Conservation (phyloP, 2,797 vertebrate species). For the Loris lydekkerianus region DNA sequence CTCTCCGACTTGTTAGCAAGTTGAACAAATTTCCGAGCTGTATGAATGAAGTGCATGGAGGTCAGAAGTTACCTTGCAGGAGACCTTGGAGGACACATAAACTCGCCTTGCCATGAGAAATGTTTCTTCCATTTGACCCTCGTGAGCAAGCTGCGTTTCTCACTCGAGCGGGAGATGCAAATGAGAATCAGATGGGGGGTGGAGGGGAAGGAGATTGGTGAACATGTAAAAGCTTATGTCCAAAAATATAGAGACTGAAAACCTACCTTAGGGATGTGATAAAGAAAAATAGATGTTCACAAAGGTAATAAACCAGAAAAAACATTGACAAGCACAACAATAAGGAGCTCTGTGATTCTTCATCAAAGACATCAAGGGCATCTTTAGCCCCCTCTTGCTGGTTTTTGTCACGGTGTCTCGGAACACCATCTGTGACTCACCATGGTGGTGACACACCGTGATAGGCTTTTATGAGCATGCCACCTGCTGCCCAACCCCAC, state of each 20-base stretch:
- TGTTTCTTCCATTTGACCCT: neutral
- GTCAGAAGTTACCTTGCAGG: constrained; percentile 71
- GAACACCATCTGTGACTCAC: neutral
- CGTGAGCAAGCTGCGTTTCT: neutral
- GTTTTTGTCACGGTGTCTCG: neutral
- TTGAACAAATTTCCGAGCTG: constrained; percentile 77
- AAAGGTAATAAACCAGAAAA: constrained; percentile 23
- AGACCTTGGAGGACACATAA: constrained; percentile 27
- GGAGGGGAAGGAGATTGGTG: neutral
- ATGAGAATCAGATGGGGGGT: constrained; percentile 33
- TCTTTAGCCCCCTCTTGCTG: neutral
- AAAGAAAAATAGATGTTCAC: constrained; percentile 47
- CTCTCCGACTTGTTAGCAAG: constrained; percentile 78
- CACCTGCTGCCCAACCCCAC: constrained; percentile 48
- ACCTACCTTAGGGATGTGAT: neutral
- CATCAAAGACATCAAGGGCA: neutral
- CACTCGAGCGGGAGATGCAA: neutral
- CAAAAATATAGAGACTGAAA: neutral
- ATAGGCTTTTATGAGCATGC: neutral
- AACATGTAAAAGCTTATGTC: neutral
- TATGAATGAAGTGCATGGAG: constrained; percentile 45
- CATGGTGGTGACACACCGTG: neutral
- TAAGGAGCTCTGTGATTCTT: constrained; percentile 1
- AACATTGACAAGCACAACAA: neutral
- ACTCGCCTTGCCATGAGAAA: constrained; percentile 38